Evolutionary conservation across 2,797 vertebrate genomes (phyloP).

Genomic region (Streptopelia turtur): DNA sequence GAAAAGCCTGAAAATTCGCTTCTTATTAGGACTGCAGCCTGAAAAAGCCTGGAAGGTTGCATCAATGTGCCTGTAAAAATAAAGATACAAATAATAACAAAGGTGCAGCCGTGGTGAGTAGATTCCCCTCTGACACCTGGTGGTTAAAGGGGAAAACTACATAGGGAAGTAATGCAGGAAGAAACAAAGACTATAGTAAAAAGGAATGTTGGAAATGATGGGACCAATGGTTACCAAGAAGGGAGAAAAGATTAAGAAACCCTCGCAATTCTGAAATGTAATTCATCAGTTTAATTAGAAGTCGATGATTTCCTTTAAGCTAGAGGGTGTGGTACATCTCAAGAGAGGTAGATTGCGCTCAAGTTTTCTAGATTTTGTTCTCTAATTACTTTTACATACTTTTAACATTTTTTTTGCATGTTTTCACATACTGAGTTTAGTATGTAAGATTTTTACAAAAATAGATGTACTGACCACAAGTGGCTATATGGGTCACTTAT

Average conservation of each 20-base stretch:
- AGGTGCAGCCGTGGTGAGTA: not conserved
- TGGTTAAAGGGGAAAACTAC: not conserved
- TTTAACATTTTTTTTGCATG: not conserved
- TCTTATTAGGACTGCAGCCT: not conserved
- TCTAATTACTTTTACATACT: not conserved
- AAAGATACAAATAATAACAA: not conserved
- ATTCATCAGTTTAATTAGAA: not conserved
- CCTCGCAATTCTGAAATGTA: not conserved
- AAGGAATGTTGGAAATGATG: not conserved
- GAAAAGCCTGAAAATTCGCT: not conserved
- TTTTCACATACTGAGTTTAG: not conserved
- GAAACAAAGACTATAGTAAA: not conserved
- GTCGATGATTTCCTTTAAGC: not conserved
- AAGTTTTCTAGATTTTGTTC: constrained; percentile 1
- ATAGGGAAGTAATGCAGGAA: not conserved
- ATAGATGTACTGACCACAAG: not conserved
- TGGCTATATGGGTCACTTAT: not conserved
- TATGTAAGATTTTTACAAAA: not conserved
- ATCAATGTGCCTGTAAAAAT: not conserved
- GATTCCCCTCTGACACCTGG: constrained; percentile 20
- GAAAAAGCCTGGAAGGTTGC: not conserved
- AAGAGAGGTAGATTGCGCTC: not conserved
- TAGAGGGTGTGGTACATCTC: not conserved
- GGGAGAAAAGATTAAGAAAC: not conserved
- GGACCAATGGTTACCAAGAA: not conserved